These are phyloP conservation scores for Fistularia tabacaria DNA, from an alignment of 2,797 vertebrate species.

Conservation along the genomic window DNA sequence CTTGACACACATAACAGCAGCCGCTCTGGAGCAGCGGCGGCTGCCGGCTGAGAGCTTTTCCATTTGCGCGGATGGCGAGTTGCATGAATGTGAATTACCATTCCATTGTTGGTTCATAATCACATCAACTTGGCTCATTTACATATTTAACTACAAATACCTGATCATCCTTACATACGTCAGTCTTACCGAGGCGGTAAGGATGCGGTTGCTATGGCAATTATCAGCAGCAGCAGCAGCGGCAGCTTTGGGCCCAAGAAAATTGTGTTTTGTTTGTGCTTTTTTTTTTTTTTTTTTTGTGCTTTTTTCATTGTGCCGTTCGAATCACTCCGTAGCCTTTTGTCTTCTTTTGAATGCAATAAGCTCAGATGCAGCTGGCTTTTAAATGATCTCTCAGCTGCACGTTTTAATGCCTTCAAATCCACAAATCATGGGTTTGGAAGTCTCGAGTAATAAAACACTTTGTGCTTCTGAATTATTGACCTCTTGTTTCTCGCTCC, in stretches of 20 bases:
- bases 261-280: slow-evolving; percentile 2
- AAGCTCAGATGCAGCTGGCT: too few species aligned
- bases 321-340: too few species aligned
- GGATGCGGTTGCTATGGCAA: slow-evolving; percentile 39
- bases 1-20: slow-evolving; percentile 34
- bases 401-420: too few species aligned
- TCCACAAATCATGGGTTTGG: too few species aligned
- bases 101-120: slow-evolving; percentile 30
- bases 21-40: slow-evolving; percentile 7
- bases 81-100: slow-evolving; percentile 16
- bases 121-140: slow-evolving; percentile 34
- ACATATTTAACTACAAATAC: slow-evolving; percentile 36
- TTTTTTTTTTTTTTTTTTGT: too few species aligned
- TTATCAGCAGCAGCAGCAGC: slow-evolving; percentile 7
- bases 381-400: too few species aligned
- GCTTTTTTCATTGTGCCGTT: too few species aligned
- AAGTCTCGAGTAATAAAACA: too few species aligned
- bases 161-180: slow-evolving; percentile 26
- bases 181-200: slow-evolving; percentile 6
- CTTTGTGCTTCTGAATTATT: too few species aligned
- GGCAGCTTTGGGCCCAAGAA: not conserved
- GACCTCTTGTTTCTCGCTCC: too few species aligned
- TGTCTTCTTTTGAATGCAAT: too few species aligned
- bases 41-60: slow-evolving; percentile 16
- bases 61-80: slow-evolving; percentile 2